Percentiles rank a stretch among this genome's conserved stretches.
phyloP scores from a whole-genome alignment of 1,140 invertebrate species.

The Bombus consobrinus region DNA sequence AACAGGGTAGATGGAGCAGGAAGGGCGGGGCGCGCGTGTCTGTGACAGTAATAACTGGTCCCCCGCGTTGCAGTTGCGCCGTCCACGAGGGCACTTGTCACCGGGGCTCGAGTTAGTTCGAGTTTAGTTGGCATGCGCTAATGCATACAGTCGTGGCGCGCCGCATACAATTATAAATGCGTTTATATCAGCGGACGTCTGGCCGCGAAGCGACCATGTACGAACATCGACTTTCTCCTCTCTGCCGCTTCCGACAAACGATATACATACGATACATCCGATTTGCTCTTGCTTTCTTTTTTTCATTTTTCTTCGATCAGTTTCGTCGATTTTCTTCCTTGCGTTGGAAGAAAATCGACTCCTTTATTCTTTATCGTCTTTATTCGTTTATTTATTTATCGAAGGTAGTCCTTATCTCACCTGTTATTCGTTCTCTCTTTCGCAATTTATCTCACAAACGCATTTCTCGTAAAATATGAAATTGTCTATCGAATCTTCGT shows the following conservation, averaged over 20 bases:
- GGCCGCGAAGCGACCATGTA: neutral
- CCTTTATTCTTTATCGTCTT: too few species aligned
- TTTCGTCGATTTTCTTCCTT: neutral
- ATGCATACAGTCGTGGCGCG: conserved; percentile 46
- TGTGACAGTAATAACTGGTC: conserved; percentile 65
- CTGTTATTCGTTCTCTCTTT: too few species aligned
- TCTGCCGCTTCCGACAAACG: neutral
- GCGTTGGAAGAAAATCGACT: too few species aligned
- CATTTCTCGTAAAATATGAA: too few species aligned
- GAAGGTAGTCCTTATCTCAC: too few species aligned
- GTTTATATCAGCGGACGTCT: conserved; percentile 38
- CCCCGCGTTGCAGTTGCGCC: conserved; percentile 56
- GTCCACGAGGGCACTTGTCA: conserved; percentile 66
- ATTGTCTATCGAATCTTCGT: neutral
- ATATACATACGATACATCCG: neutral
- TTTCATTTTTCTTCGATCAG: too few species aligned
- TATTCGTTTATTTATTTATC: neutral
- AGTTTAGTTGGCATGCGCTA: conserved; percentile 60
- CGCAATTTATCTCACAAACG: too few species aligned
- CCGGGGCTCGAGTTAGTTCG: conserved; percentile 42
- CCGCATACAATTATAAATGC: conserved; percentile 52
- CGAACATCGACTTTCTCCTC: conserved; percentile 38
- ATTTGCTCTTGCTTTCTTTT: neutral
- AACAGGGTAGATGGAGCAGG: conserved; percentile 26
- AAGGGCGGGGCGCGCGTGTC: conserved; percentile 54